These are phyloP conservation scores for Gnathonemus longibarbis DNA, from an alignment of 2,113 vertebrate species.

Conservation along the genomic window DNA sequence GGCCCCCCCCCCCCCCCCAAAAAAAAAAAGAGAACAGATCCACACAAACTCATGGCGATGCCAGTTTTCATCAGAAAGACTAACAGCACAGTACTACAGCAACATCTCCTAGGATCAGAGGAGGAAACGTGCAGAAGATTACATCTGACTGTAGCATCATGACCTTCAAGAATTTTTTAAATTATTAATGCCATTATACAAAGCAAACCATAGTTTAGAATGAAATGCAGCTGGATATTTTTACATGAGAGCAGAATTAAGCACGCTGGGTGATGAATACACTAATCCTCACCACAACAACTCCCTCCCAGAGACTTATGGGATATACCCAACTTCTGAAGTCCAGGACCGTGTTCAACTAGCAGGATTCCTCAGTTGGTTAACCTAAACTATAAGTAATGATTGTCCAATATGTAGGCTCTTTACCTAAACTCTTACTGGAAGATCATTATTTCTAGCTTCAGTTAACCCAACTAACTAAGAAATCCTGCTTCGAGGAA, in stretches of 20 bases:
- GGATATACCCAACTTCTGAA: neutral
- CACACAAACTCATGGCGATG: neutral
- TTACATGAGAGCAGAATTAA: neutral
- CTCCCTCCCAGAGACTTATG: neutral
- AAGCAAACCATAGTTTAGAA: neutral
- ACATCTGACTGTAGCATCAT: neutral
- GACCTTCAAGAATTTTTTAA: neutral
- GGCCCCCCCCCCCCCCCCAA: neutral
- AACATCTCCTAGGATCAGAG: neutral
- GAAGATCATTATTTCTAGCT: neutral
- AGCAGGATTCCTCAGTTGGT: neutral
- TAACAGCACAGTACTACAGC: neutral
- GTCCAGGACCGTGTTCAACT: neutral
- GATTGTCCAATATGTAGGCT: neutral
- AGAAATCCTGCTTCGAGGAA: neutral
- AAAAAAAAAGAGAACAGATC: neutral
- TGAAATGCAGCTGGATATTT: neutral
- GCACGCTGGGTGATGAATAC: neutral
- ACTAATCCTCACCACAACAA: neutral
- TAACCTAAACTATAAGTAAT: neutral
- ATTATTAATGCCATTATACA: neutral
- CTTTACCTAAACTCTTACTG: neutral
- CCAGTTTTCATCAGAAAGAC: neutral
- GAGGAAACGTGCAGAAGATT: neutral
- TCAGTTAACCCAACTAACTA: neutral